Conservation (phyloP, 2,797 vertebrate species). For the Fringilla coelebs region DNA sequence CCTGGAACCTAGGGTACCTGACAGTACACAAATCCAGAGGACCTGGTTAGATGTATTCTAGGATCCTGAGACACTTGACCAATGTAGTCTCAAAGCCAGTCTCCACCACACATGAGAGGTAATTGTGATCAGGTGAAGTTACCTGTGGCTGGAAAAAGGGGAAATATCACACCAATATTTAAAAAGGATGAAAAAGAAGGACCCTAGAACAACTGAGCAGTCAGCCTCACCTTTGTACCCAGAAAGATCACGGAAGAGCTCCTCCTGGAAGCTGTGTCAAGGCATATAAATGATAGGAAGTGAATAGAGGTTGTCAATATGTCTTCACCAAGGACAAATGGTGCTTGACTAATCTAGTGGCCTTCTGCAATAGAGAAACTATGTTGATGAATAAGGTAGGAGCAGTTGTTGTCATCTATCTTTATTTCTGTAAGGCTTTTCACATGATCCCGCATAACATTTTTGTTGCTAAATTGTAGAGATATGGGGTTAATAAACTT, state of each 20-base stretch:
- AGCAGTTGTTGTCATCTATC: background rate
- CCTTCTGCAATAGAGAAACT: background rate
- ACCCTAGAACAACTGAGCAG: background rate
- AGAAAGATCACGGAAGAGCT: background rate
- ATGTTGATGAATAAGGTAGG: background rate
- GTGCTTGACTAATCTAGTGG: background rate
- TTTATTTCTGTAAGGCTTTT: background rate
- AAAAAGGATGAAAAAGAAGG: background rate
- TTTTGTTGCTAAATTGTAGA: background rate
- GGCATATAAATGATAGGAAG: background rate
- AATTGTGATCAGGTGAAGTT: background rate
- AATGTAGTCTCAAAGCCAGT: background rate
- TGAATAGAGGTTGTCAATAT: background rate
- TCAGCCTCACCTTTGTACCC: background rate
- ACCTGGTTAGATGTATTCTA: background rate
- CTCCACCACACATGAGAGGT: background rate
- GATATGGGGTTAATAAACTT: background rate
- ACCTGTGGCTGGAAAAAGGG: background rate
- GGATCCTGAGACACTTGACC: background rate
- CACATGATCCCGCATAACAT: background rate
- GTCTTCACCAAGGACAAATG: background rate
- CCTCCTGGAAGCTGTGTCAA: background rate
- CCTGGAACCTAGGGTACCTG: background rate
- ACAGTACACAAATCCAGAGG: background rate
- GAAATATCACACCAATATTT: background rate